phyloP scores from a whole-genome alignment of 2,797 vertebrate genomes.

The Astyanax mexicanus region DNA sequence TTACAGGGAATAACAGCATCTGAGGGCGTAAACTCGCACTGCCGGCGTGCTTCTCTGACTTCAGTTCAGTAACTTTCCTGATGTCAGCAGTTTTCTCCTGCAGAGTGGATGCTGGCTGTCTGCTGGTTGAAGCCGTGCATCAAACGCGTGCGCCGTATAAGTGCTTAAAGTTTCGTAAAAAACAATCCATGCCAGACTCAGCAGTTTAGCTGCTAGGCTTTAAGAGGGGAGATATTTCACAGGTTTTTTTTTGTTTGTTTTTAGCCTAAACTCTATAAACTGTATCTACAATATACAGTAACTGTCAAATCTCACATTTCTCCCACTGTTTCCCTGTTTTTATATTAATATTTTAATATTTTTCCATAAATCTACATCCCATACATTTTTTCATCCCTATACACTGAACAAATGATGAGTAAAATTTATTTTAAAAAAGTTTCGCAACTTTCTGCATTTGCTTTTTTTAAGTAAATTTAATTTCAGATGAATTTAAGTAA shows the following conservation, averaged over 20 bases:
- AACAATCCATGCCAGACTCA: constrained; percentile 1
- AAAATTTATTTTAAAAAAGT: too few species aligned
- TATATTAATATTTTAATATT: neutral
- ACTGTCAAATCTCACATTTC: too few species aligned
- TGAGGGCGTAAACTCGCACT: neutral
- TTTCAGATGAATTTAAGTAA: too few species aligned
- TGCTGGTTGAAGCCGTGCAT: constrained; percentile 5
- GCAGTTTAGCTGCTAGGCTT: neutral
- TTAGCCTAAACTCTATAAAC: neutral
- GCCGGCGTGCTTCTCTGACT: constrained; percentile 5
- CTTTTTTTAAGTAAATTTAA: too few species aligned
- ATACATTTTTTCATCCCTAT: too few species aligned
- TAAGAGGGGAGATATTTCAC: constrained; percentile 11
- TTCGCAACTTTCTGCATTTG: too few species aligned
- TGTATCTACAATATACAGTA: too few species aligned
- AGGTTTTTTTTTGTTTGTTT: neutral
- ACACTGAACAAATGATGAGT: too few species aligned
- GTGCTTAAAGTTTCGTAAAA: constrained; percentile 3
- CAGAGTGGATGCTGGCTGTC: neutral
- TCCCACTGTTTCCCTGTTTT: too few species aligned
- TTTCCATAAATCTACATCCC: too few species aligned
- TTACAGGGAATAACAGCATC: constrained; percentile 32
- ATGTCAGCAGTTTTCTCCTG: constrained; percentile 23
- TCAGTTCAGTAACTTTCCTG: neutral
- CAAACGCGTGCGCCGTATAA: neutral